Evolutionary conservation across 1,140 invertebrate species (phyloP), one percentile per base, ranked within the genome.

Genomic region (Brachionus plicatilis): DNA sequence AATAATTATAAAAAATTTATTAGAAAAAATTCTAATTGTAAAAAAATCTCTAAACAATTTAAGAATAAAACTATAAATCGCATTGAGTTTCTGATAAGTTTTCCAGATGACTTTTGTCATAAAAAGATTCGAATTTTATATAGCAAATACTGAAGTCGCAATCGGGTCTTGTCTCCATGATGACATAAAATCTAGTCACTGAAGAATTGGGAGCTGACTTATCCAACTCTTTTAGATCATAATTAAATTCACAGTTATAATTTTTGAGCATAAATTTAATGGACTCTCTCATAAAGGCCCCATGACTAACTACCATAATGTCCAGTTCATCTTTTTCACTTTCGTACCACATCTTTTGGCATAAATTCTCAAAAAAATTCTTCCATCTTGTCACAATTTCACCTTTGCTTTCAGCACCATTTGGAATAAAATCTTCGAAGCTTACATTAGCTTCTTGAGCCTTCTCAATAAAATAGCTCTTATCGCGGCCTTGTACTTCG

Each of bases 71-170:
- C 45, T 45, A 76, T 76, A 76, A 76, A 53, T 76, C 72, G 47
- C 72, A 76, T 37, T 47, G 29, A 12, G 41, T 76, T 20, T 76
- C 72, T 27, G 41, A 76, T n/a, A 76, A n/a, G 5, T 76, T 76
- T 50, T 76, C 45, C 11, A 76, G 14, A 76, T 76, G 72, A 76
- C 14, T 50, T 47, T 76, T 76, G 27, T 76, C 43, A 76, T 50
- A 76, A 47, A 76, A 76, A 14, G 20, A 27, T 27, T 76, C 72
- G 20, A 47, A 76, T 76, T 76, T 50, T 12, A 76, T 53, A 50
- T 2, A 27, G 12, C 20, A 50, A 76, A 50, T 76, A 27, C 0
- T 17, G 11, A 12, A 50, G 20, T 76, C 45, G 33, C n/a, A 14
- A 24, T 47, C 9, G 24, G 20, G 8, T 24, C 17, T 41, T 4